Conservation (phyloP, 2,888 invertebrate genomes). For the Amiota minor region DNA sequence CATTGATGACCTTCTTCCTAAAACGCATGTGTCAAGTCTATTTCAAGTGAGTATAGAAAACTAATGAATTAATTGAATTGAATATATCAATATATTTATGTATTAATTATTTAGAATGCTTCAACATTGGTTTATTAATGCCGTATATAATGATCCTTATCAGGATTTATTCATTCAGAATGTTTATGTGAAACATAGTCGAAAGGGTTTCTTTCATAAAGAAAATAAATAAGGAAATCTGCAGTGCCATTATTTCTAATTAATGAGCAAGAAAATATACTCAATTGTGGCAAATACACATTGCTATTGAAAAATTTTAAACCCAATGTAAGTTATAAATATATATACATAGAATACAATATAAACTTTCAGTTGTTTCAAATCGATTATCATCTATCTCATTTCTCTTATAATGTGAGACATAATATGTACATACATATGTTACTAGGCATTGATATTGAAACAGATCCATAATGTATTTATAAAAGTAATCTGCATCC, state of each 20-base stretch:
- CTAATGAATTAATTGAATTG: background rate
- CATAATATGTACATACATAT: too few relatives aligned
- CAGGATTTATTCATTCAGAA: slow-evolving; percentile 86
- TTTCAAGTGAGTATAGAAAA: slow-evolving; percentile 57
- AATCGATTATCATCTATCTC: too few relatives aligned
- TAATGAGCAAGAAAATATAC: slow-evolving; percentile 78
- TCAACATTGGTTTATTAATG: slow-evolving; percentile 89
- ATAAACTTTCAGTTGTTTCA: too few relatives aligned
- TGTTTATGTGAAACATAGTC: slow-evolving; percentile 62
- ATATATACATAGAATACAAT: background rate
- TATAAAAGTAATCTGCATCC: too few relatives aligned
- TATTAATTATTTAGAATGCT: slow-evolving; percentile 71
- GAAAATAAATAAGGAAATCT: slow-evolving; percentile 66
- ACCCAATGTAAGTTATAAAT: slow-evolving; percentile 76
- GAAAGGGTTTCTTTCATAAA: slow-evolving; percentile 71
- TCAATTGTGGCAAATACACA: slow-evolving; percentile 84
- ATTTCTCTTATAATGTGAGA: too few relatives aligned
- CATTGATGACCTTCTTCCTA: slow-evolving; percentile 68
- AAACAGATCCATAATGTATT: too few relatives aligned
- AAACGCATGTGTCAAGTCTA: slow-evolving; percentile 70
- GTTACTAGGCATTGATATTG: too few relatives aligned
- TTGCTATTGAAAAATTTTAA: slow-evolving; percentile 81
- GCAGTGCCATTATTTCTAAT: slow-evolving; percentile 80
- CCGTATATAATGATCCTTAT: slow-evolving; percentile 84
- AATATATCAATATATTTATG: background rate